phyloP scores from a whole-genome alignment of 2,113 vertebrate genomes.

The Tachysurus vachellii region DNA sequence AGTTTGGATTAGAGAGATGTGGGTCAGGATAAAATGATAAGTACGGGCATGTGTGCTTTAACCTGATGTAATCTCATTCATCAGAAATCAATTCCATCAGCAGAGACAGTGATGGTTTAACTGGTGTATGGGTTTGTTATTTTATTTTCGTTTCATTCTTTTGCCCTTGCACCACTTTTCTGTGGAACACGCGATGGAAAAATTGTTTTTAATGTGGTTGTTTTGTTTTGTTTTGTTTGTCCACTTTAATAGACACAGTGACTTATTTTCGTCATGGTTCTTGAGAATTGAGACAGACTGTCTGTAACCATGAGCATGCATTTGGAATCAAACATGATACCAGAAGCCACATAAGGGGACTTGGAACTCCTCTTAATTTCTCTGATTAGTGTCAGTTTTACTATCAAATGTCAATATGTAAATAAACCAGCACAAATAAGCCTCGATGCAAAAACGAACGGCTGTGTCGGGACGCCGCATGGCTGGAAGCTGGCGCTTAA shows the following conservation, averaged over 20 bases:
- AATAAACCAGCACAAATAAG: slow-evolving; percentile 21
- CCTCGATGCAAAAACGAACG: slow-evolving; percentile 2
- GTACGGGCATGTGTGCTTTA: slow-evolving; percentile 47
- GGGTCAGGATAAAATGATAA: slow-evolving; percentile 51
- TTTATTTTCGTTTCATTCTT: background rate
- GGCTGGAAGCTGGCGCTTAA: slow-evolving; percentile 70
- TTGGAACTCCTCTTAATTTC: slow-evolving; percentile 17
- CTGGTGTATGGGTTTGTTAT: slow-evolving; percentile 17
- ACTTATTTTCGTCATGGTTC: slow-evolving; percentile 59
- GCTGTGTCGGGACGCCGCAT: slow-evolving; percentile 2
- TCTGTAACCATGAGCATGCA: slow-evolving; percentile 61
- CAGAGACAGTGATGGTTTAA: slow-evolving; percentile 40
- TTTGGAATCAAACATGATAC: slow-evolving; percentile 27
- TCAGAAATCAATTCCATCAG: slow-evolving; percentile 38
- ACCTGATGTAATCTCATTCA: slow-evolving; percentile 55
- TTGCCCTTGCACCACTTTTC: background rate
- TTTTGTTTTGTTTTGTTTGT: slow-evolving; percentile 42
- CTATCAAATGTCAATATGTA: slow-evolving; percentile 29
- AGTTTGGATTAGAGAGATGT: slow-evolving; percentile 58
- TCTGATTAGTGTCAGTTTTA: slow-evolving; percentile 40
- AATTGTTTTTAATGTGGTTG: slow-evolving; percentile 48
- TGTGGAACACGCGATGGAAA: background rate
- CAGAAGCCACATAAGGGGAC: slow-evolving; percentile 22
- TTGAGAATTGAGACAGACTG: slow-evolving; percentile 44
- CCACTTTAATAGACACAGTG: slow-evolving; percentile 49